Evolutionary conservation across 30 jellyfish, hydroid and myxozoan genomes (phyloP).

Genomic region (Aurelia sp.): DNA sequence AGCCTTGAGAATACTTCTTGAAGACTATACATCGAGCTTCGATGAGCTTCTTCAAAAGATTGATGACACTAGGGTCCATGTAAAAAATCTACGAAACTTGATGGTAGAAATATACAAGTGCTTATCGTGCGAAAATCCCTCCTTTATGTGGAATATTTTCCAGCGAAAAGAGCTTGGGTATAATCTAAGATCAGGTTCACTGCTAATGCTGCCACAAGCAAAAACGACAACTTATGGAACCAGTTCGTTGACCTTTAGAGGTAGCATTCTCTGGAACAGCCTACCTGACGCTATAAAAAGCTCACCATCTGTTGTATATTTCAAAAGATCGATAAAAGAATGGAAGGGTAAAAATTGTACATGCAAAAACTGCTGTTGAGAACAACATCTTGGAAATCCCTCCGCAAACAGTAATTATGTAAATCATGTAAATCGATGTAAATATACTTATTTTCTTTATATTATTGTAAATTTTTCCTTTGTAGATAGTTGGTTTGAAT

Average conservation of each 20-base stretch:
- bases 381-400: background rate
- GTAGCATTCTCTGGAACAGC: conserved; percentile 63
- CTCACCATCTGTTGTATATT: conserved; percentile 5
- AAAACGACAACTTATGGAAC: no score
- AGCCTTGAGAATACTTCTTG: conserved; percentile 37
- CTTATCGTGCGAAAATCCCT: conserved; percentile 28
- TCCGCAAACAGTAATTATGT: background rate
- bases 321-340: conserved; percentile 37
- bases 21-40: conserved; percentile 23
- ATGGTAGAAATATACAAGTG: conserved; percentile 38
- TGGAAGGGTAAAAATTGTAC: conserved; percentile 61
- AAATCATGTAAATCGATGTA: background rate
- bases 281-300: conserved; percentile 30
- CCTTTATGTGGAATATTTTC: conserved; percentile 42
- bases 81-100: conserved; percentile 37
- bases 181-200: conserved; percentile 33
- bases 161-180: conserved; percentile 13
- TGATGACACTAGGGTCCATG: conserved; percentile 29
- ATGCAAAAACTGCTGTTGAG: conserved; percentile 41
- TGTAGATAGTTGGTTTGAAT: conserved; percentile 14
- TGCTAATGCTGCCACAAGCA: background rate
- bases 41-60: conserved; percentile 39
- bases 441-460: background rate
- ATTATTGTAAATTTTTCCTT: conserved; percentile 2
- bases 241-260: conserved; percentile 1